Evolutionary conservation across 1,140 invertebrate species (phyloP).

Genomic region (Trinorchestia longiramus): DNA sequence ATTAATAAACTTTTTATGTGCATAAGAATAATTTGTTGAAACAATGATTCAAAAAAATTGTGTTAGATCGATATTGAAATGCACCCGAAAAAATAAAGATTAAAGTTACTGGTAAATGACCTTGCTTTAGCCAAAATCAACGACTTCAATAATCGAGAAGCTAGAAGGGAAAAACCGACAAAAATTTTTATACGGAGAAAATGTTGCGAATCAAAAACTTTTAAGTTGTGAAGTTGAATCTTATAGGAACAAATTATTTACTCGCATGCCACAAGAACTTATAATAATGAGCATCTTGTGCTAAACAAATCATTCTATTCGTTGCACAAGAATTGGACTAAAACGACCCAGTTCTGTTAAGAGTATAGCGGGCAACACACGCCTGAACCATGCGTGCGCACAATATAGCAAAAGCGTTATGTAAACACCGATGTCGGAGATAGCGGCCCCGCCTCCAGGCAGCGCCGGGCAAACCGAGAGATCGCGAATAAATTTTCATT

Average conservation of each 20-base stretch:
- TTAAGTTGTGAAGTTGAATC: not conserved
- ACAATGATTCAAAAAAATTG: no score
- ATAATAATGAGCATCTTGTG: not conserved
- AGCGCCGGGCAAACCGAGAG: not conserved
- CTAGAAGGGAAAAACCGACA: not conserved
- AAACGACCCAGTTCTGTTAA: not conserved
- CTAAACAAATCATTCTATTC: not conserved
- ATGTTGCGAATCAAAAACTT: not conserved
- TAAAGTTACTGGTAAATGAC: not conserved
- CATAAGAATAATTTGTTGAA: no score
- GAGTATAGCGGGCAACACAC: not conserved
- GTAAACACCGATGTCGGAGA: constrained; percentile 19
- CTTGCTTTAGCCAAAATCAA: not conserved
- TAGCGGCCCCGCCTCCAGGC: not conserved
- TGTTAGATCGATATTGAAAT: no score
- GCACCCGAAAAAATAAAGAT: not conserved
- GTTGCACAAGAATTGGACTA: not conserved
- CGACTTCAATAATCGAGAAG: not conserved
- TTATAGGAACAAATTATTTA: not conserved
- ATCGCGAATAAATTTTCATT: constrained; percentile 35
- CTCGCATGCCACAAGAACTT: not conserved
- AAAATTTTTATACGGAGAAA: not conserved
- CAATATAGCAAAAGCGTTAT: not conserved
- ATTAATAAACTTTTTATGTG: no score
- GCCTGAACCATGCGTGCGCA: not conserved